Conservation (phyloP, 2,888 invertebrate species). For the Orthonevra nobilis region DNA sequence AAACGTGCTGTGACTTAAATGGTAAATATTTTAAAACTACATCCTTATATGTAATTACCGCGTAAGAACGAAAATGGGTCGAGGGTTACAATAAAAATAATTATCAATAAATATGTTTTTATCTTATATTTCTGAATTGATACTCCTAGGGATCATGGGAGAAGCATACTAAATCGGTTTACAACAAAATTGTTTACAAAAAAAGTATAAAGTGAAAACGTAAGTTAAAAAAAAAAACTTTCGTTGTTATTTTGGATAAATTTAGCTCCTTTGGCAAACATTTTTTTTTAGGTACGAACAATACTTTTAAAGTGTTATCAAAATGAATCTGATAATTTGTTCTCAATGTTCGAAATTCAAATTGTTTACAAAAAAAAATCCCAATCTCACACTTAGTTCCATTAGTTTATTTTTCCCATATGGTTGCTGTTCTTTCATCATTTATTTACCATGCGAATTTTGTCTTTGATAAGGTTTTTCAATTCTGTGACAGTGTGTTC, state of each 20-base stretch:
- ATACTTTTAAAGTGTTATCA: slow-evolving; percentile 38
- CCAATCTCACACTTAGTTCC: slow-evolving; percentile 11
- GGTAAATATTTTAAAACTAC: slow-evolving; percentile 61
- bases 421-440: slow-evolving; percentile 67
- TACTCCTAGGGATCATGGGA: slow-evolving; percentile 19
- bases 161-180: background rate
- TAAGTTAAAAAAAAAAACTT: slow-evolving; percentile 13
- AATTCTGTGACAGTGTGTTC: slow-evolving; percentile 77
- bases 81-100: slow-evolving; percentile 56
- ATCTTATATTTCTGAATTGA: slow-evolving; percentile 28
- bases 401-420: background rate
- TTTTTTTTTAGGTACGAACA: slow-evolving; percentile 44
- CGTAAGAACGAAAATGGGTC: slow-evolving; percentile 39
- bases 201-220: slow-evolving; percentile 6
- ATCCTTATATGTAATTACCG: slow-evolving; percentile 55
- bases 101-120: slow-evolving; percentile 65
- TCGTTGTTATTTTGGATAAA: slow-evolving; percentile 37
- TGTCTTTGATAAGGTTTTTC: slow-evolving; percentile 78
- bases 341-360: slow-evolving; percentile 8
- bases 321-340: slow-evolving; percentile 13
- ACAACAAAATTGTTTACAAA: slow-evolving; percentile 42
- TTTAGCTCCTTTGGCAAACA: slow-evolving; percentile 57
- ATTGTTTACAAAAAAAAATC: slow-evolving; percentile 30
- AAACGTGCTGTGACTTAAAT: slow-evolving; percentile 54
- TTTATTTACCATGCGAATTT: slow-evolving; percentile 79